These are phyloP conservation scores for Conopomorpha cramerella DNA, from an alignment of 1,140 invertebrate genomes.

Conservation along the genomic window DNA sequence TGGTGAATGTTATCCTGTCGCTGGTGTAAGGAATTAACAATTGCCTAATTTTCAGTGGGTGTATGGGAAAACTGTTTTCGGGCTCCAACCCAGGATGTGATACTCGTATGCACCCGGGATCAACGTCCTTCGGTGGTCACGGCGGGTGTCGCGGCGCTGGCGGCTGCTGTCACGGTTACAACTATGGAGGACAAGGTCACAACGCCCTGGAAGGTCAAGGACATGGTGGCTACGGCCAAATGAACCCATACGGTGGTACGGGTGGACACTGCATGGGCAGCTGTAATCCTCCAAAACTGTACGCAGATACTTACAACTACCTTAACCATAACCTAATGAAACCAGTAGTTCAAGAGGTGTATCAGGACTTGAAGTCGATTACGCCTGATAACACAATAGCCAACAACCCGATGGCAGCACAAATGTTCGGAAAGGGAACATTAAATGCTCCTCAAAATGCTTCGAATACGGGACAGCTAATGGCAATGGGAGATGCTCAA, in stretches of 20 bases:
- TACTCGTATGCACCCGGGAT: too few relatives aligned
- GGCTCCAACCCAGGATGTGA: too few relatives aligned
- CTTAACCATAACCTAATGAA: conserved; percentile 37
- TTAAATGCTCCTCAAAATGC: too few relatives aligned
- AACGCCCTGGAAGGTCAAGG: too few relatives aligned
- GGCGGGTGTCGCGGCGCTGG: too few relatives aligned
- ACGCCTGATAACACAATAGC: conserved; percentile 29
- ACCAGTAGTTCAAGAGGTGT: conserved; percentile 38
- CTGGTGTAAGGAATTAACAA: too few relatives aligned
- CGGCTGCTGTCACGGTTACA: conserved; percentile 10
- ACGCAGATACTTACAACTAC: conserved; percentile 36
- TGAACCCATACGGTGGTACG: too few relatives aligned
- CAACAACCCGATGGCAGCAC: conserved; percentile 21
- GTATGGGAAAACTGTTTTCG: conserved; percentile 45
- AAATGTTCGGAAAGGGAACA: conserved; percentile 14
- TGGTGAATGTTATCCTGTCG: too few relatives aligned
- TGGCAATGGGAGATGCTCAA: background rate
- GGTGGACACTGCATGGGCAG: conserved; percentile 21
- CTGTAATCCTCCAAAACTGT: conserved; percentile 34
- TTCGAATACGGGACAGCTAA: background rate
- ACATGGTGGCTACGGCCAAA: too few relatives aligned
- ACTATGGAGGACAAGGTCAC: conserved; percentile 11
- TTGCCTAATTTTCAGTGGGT: conserved; percentile 31
- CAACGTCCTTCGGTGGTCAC: too few relatives aligned
- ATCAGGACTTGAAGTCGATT: conserved; percentile 35